Conservation (phyloP, 2,797 vertebrate genomes). For the Characodon lateralis region DNA sequence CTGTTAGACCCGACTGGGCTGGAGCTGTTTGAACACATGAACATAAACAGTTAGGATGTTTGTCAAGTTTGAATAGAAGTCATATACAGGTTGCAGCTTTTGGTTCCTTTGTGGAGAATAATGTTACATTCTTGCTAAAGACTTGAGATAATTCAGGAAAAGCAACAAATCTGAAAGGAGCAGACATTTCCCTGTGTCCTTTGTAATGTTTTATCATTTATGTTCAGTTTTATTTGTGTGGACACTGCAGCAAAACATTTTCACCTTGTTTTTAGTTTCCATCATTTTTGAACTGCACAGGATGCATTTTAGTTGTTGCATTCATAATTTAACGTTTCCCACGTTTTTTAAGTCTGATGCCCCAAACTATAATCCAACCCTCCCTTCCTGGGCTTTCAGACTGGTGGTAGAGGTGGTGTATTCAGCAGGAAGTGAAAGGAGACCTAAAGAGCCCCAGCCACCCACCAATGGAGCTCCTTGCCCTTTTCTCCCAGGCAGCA, state of each 20-base stretch:
- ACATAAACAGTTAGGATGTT: slow-evolving; percentile 54
- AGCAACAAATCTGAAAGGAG: slow-evolving; percentile 1
- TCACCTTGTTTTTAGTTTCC: slow-evolving; percentile 29
- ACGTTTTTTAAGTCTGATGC: slow-evolving; percentile 30
- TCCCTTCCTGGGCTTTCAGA: slow-evolving; percentile 37
- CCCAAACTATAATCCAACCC: slow-evolving; percentile 27
- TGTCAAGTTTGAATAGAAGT: slow-evolving; percentile 27
- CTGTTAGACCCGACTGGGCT: slow-evolving; percentile 73
- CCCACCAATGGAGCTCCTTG: slow-evolving; percentile 39
- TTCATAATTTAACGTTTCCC: slow-evolving; percentile 37
- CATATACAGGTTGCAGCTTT: slow-evolving; percentile 5
- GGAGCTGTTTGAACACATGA: slow-evolving; percentile 66
- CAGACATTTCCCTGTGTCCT: slow-evolving; percentile 21
- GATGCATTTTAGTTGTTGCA: slow-evolving; percentile 15
- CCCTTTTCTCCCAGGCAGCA: slow-evolving; percentile 58
- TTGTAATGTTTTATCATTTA: slow-evolving; percentile 10
- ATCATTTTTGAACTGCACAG: background rate
- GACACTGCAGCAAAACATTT: slow-evolving; percentile 11
- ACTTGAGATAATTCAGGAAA: slow-evolving; percentile 7
- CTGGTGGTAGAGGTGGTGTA: slow-evolving; percentile 29
- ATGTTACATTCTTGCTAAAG: background rate
- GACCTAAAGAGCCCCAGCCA: slow-evolving; percentile 61
- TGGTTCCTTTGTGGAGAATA: slow-evolving; percentile 10
- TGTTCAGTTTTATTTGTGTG: background rate
- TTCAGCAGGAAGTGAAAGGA: slow-evolving; percentile 74